Evolutionary conservation across 1,140 invertebrate species (phyloP), one percentile per base, ranked within the genome.

Genomic region (Drosophila quadrilineata): DNA sequence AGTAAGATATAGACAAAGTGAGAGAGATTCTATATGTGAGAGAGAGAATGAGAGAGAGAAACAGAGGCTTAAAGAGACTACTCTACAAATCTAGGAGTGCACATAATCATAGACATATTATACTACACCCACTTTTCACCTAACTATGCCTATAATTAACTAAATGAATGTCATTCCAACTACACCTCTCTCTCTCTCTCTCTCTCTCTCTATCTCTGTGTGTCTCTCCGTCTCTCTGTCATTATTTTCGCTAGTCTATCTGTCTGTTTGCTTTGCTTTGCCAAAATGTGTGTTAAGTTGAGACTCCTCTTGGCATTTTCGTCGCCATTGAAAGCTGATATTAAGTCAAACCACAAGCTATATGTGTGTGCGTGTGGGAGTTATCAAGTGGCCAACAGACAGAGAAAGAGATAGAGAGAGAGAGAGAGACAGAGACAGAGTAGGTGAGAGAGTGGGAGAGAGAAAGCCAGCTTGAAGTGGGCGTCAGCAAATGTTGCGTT

Each of bases 131-230:
- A 35, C 22, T 24, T n/a, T n/a, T 6, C 6, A 49, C 5, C 17
- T 19, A 58, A n/a, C n/a, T n/a, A 45, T 17, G 26, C 53, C 33
- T 59, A 60, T 80, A 75, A 75, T 82, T 82, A 75, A 43, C 26
- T 52, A 43, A 71, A 60, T 52, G 71, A 62, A 64, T 70, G n/a
- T n/a, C n/a, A n/a, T n/a, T n/a, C n/a, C n/a, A n/a, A n/a, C n/a
- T n/a, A n/a, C n/a, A n/a, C n/a, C 53, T 71, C 36, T 33, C 19
- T 33, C 49, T 36, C 29, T 38, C 12, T 46, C 22, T 17, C 14
- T 14, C 19, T 31, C 48, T 10, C 19, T 9, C 10, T 8, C 22
- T 50, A 38, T 16, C 6, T n/a, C 19, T 38, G 29, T 6, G 46
- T 26, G 36, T 31, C 49, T 36, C 29, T 38, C 12, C 46, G 14